Evolutionary conservation across 2,888 invertebrate genomes (phyloP), one percentile per base, ranked within the genome.

Genomic region (Dryobota labecula): DNA sequence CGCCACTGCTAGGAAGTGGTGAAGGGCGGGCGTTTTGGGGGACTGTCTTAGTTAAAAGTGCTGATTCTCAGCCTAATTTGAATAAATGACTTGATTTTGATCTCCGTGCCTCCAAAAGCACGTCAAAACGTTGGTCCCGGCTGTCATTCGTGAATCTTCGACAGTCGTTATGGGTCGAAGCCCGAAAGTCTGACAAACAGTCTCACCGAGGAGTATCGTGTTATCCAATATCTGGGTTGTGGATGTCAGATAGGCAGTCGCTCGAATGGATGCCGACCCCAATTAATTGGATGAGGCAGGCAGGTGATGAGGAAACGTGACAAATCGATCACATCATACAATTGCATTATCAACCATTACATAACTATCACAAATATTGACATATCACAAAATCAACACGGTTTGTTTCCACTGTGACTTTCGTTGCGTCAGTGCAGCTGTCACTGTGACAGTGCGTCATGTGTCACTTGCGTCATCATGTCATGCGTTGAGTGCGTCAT

Each of bases 381-480:
- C 56, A 49, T 57, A 33, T 0, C 49, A 58, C 41, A 24, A 13
- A n/a, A 30, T 15, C 70, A 70, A 53, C 51, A 58, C n/a, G 1
- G 60, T 61, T 45, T 75, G 36, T 73, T 66, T 65, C 24, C 78
- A 53, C 24, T 30, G 13, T 72, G 61, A 78, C 47, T 33, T 2
- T 13, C 2, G 27, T 43, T 58, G 13, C 33, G 69, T 62, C 66
- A 73, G 27, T 2, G 18, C 20, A 61, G 2, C 60, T 47, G 77
- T 77, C 64, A 77, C 7, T 49, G 1, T 66, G 60, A 73, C 73
- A 30, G 51, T 57, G 51, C 38, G 73, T 73, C 73, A 72, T 45
- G 20, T 6, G 11, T 56, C 63, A 33, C 24, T 30, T 11, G 38
- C n/a, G 27, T 68, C 45, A 45, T 30, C 18, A 24, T 36, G 73